Evolutionary conservation across 2,888 invertebrate genomes (phyloP), one percentile per base, ranked within the genome.

Genomic region (Drosophila flavopinicola): DNA sequence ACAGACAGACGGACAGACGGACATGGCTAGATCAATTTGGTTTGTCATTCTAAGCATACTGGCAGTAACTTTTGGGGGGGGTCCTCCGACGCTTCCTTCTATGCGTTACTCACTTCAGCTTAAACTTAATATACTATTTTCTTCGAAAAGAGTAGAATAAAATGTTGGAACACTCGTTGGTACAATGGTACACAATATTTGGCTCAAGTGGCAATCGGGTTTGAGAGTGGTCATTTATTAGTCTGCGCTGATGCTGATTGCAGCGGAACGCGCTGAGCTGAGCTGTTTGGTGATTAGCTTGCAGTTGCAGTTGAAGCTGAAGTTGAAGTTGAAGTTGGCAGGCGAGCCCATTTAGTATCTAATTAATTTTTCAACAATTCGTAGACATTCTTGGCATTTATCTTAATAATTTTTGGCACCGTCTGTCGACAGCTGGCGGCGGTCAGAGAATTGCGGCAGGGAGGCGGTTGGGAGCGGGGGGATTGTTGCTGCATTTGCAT

Each of bases 321-420:
- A 32, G 23, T 9, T 39, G 6, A n/a, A 25, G 17, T 10, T 13
- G 58, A 37, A 38, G 33, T 23, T 58, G 66, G 63, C 63, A 60
- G 78, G 54, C 84, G 52, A 63, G 51, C 42, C 60, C 66, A 66
- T 68, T 82, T 83, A 64, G 83, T 52, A 48, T 56, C 76, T 67
- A 83, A 87, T 85, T 67, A 82, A 87, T 67, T 87, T 75, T 39
- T 66, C 61, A 51, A 51, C 72, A 63, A 64, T 69, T 53, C 33
- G 27, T 3, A 45, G 42, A 41, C 49, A 38, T 44, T 49, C 59
- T 45, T 64, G 79, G 60, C 79, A 78, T 78, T 78, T 75, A 76
- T 83, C 77, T 87, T 70, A 79, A 85, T 79, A 85, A 73, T 87
- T 87, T 87, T 83, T 83, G 77, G 79, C 76, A 85, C 57, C 47